Percentiles rank a stretch among this genome's conserved stretches.
These are phyloP conservation scores for Prenolepis imparis DNA, from an alignment of 2,888 invertebrate species.

Conservation along the genomic window DNA sequence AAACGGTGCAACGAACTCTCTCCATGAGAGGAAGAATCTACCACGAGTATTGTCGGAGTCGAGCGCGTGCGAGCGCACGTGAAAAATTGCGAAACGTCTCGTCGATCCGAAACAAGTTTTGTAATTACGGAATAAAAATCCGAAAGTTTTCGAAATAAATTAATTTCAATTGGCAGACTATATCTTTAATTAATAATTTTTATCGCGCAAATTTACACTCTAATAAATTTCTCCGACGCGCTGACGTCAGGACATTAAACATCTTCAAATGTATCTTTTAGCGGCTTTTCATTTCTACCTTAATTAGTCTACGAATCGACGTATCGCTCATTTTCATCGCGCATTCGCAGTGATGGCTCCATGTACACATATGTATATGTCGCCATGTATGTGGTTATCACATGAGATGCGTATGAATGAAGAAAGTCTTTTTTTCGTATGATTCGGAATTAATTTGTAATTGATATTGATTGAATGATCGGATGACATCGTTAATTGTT, in stretches of 20 bases:
- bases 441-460: conserved; percentile 33
- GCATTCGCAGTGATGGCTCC: conserved; percentile 15
- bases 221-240: conserved; percentile 24
- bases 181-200: conserved; percentile 29
- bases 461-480: conserved; percentile 62
- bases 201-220: not conserved
- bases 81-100: conserved; percentile 42
- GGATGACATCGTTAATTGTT: conserved; percentile 66
- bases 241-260: not conserved
- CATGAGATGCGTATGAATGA: conserved; percentile 26
- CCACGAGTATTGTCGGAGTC: conserved; percentile 42
- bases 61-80: conserved; percentile 37
- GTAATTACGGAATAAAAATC: conserved; percentile 5
- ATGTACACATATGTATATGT: conserved; percentile 7
- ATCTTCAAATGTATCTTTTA: conserved; percentile 14
- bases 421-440: conserved; percentile 14
- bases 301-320: conserved; percentile 9
- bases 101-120: not conserved
- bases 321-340: conserved; percentile 39
- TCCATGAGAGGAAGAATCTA: conserved; percentile 45
- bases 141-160: conserved; percentile 9
- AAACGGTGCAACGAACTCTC: conserved; percentile 70
- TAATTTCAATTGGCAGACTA: conserved; percentile 7
- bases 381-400: conserved; percentile 41
- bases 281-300: not conserved